These are phyloP conservation scores for Oplegnathus fasciatus DNA, from an alignment of 2,113 vertebrate genomes.

Conservation along the genomic window DNA sequence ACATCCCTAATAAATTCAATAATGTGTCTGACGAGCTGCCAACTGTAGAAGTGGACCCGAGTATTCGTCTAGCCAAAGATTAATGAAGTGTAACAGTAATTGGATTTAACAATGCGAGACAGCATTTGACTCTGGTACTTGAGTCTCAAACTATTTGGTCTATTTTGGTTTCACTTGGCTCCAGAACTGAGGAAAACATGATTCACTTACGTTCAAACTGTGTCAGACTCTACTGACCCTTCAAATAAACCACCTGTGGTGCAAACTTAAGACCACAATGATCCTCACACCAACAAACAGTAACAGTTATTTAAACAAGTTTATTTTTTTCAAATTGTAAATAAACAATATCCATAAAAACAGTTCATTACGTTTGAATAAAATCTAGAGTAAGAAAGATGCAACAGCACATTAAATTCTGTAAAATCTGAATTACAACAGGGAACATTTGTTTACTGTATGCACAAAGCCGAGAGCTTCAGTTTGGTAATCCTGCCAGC, in stretches of 20 bases:
- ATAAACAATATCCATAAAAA: constrained; percentile 75
- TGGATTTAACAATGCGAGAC: not conserved
- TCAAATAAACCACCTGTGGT: not conserved
- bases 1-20: not conserved
- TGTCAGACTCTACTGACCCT: not conserved
- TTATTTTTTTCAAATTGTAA: constrained; percentile 75
- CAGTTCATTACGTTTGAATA: constrained; percentile 52
- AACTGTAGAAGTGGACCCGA: not conserved
- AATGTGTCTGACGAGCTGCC: not conserved
- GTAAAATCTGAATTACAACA: constrained; percentile 71
- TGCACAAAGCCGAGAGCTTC: constrained; percentile 47
- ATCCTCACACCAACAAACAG: not conserved
- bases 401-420: constrained; percentile 49
- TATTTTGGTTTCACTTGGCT: not conserved
- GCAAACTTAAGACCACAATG: not conserved
- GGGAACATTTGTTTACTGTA: constrained; percentile 35
- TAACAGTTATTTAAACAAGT: constrained; percentile 58
- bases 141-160: not conserved
- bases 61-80: not conserved
- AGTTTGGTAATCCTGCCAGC: constrained; percentile 18
- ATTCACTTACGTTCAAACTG: no score
- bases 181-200: not conserved
- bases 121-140: constrained; percentile 20
- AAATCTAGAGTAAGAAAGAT: constrained; percentile 75
- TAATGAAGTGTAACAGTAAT: constrained; percentile 26